Evolutionary conservation across 2,797 vertebrate species (phyloP), one percentile per base, ranked within the genome.

Genomic region (Gastrophryne carolinensis): DNA sequence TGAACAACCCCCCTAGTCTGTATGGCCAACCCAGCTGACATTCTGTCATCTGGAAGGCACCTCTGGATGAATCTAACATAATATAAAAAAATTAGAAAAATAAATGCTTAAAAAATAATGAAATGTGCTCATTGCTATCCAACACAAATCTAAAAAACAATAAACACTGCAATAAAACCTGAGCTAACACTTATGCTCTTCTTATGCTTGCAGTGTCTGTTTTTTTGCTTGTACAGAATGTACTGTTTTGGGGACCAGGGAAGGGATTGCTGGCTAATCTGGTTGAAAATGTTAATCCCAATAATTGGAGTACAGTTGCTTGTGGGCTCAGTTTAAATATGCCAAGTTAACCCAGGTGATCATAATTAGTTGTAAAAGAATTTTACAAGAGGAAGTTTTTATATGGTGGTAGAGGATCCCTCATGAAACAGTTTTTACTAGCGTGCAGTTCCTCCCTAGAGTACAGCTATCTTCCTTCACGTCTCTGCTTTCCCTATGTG

Each of bases 381-480:
- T 24, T 69, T 54, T 71, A 47, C 49, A 47, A 54, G 27, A 47
- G n/a, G 6, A 44, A 27, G 21, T 34, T 4, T 27, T 11, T 52
- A 53, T 32, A 60, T 32, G 17, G 23, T 61, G 41, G 21, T 30
- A 50, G 29, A 67, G 19, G n/a, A 26, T 50, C 41, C 21, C 54
- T 35, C 17, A 12, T 58, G 11, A 47, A 56, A 34, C 26, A n/a
- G 12, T 44, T 24, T 53, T 52, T 21, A 62, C 41, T 27, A 62
- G 26, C 56, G 29, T 27, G 15, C 5, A 53, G 53, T 63, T 41
- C 66, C 35, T 77, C 66, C 49, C 35, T 54, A 19, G 50, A 50
- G 35, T 56, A 10, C 21, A 76, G 56, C 34, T 44, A 76, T 77
- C 67, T 65, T 35, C 37, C 65, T 60, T 32, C 53, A 56, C 66